Percentiles rank a stretch among this genome's conserved stretches.
Conservation (phyloP, 2,797 vertebrate genomes). For the Chromobotia macracanthus region DNA sequence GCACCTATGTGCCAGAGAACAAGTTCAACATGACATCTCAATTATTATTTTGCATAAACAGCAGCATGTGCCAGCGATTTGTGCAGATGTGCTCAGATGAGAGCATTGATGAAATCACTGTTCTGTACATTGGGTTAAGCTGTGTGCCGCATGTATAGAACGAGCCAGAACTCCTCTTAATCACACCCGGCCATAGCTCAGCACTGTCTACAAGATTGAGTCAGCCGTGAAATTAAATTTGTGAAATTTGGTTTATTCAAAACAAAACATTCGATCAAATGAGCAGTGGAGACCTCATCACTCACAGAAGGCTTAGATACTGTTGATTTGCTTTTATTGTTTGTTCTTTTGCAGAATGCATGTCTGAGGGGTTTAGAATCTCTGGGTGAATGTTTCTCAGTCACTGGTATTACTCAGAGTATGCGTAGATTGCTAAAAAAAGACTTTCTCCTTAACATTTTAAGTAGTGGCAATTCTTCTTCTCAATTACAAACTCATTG, state of each 20-base stretch:
- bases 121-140: conserved; percentile 52
- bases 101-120: conserved; percentile 62
- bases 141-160: conserved; percentile 44
- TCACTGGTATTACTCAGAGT: neutral
- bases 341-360: neutral
- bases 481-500: no score
- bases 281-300: conserved; percentile 19
- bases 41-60: conserved; percentile 66
- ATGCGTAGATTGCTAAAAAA: neutral
- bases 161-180: conserved; percentile 52
- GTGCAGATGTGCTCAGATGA: conserved; percentile 59
- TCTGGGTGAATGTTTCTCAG: neutral
- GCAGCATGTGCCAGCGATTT: conserved; percentile 53
- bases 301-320: conserved; percentile 24
- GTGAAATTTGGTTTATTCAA: conserved; percentile 55
- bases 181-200: conserved; percentile 49
- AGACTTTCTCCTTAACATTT: conserved; percentile 2
- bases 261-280: conserved; percentile 57
- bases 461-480: no score
- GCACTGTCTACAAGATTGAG: conserved; percentile 34
- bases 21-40: conserved; percentile 64
- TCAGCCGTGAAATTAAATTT: conserved; percentile 56
- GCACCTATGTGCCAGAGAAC: conserved; percentile 53
- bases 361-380: neutral
- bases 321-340: conserved; percentile 14